Percentiles rank a stretch among this genome's conserved stretches.
phyloP scores from a whole-genome alignment of 1,140 invertebrate genomes.

The Holotrichia oblita region DNA sequence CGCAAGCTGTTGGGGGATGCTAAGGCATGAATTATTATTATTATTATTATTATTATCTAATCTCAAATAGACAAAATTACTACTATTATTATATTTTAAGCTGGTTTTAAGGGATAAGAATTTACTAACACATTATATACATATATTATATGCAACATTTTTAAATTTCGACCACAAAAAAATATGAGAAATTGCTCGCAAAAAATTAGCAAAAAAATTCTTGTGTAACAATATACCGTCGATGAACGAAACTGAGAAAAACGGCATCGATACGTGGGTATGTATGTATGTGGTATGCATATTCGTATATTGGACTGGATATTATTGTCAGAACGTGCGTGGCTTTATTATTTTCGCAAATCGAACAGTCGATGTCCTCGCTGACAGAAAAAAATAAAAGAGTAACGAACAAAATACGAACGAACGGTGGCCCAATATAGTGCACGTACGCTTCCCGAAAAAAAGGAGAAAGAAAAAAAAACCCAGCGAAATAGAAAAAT shows the following conservation, averaged over 20 bases:
- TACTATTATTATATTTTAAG: too few relatives aligned
- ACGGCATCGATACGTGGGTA: not conserved
- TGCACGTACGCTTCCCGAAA: not conserved
- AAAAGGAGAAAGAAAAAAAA: not conserved
- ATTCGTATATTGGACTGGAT: constrained; percentile 22
- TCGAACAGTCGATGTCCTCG: constrained; percentile 3
- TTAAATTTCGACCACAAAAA: not conserved
- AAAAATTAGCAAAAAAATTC: too few relatives aligned
- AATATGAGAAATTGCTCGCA: too few relatives aligned
- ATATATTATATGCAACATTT: too few relatives aligned
- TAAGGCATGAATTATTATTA: too few relatives aligned
- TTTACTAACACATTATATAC: too few relatives aligned
- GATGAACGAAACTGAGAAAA: not conserved
- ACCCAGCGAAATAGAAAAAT: not conserved
- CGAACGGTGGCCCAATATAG: not conserved
- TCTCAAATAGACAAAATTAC: too few relatives aligned
- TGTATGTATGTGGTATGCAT: not conserved
- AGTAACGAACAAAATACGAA: not conserved
- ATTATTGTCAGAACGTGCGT: constrained; percentile 18
- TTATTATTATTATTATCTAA: too few relatives aligned
- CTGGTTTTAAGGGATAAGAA: too few relatives aligned
- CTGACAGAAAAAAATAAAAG: constrained; percentile 12
- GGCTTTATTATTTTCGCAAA: constrained; percentile 35
- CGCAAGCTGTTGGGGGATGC: too few relatives aligned
- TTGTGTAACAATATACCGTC: too few relatives aligned